phyloP scores from a whole-genome alignment of 1,140 invertebrate species.

The Carposina sasakii region DNA sequence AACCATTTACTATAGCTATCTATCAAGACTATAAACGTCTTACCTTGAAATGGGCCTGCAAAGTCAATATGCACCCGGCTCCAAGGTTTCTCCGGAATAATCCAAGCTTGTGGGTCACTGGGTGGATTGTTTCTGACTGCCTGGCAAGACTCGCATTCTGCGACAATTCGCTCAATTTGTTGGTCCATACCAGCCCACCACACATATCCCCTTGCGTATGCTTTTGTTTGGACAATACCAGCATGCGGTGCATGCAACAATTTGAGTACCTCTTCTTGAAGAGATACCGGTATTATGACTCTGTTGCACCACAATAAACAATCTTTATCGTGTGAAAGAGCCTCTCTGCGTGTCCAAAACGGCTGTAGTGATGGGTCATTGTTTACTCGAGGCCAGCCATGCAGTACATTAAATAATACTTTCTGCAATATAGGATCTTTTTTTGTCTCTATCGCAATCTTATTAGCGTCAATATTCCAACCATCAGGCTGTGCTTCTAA shows the following conservation, averaged over 20 bases:
- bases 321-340: conserved; percentile 14
- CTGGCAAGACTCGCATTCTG: conserved; percentile 14
- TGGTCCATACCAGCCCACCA: conserved; percentile 45
- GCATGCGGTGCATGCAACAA: conserved; percentile 31
- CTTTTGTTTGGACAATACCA: conserved; percentile 40
- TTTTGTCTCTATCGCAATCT: conserved; percentile 1
- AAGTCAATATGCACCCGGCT: conserved; percentile 42
- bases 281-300: conserved; percentile 3
- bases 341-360: conserved; percentile 8
- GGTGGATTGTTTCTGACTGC: conserved; percentile 31
- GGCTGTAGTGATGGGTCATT: conserved; percentile 4
- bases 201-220: conserved; percentile 30
- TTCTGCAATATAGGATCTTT: conserved; percentile 7
- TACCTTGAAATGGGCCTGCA: conserved; percentile 32
- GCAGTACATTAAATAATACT: conserved; percentile 6
- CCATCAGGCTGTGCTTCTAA: conserved; percentile 1
- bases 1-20: conserved; percentile 41
- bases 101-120: conserved; percentile 38
- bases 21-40: conserved; percentile 28
- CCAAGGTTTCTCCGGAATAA: conserved; percentile 43
- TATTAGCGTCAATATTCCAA: background rate
- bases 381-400: conserved; percentile 6
- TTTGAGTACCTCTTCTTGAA: conserved; percentile 5
- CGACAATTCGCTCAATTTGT: conserved; percentile 35
- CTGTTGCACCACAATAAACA: conserved; percentile 16